Percentiles rank a stretch among this genome's conserved stretches.
Conservation (phyloP, 2,888 invertebrate species). For the Noctua janthina region DNA sequence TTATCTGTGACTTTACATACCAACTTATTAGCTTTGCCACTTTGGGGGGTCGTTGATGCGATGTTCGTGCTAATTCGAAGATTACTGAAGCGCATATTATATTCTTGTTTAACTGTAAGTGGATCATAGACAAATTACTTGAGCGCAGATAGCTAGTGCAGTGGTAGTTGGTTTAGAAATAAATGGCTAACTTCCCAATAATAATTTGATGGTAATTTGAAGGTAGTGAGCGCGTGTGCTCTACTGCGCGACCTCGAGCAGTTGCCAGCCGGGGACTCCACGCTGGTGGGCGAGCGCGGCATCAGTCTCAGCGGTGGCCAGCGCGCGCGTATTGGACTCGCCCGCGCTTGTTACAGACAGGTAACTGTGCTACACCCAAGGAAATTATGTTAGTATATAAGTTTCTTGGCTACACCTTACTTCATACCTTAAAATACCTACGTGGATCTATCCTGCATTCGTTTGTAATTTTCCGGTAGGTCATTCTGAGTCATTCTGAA, state of each 20-base stretch:
- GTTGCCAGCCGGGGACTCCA: slow-evolving; percentile 93
- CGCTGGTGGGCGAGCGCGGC: slow-evolving; percentile 94
- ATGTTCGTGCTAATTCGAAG: neutral
- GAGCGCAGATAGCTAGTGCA: neutral
- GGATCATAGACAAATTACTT: neutral
- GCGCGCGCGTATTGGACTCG: slow-evolving; percentile 94
- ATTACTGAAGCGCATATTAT: neutral
- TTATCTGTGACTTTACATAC: too few species aligned
- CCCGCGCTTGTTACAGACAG: slow-evolving; percentile 94
- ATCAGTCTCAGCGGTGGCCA: slow-evolving; percentile 95
- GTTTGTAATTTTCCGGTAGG: neutral
- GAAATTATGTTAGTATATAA: too few species aligned
- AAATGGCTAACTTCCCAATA: neutral
- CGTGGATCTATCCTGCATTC: neutral
- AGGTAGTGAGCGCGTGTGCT: slow-evolving; percentile 91
- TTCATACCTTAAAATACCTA: neutral
- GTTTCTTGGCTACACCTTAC: neutral
- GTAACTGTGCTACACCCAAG: slow-evolving; percentile 81
- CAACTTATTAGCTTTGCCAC: neutral
- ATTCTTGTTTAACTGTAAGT: neutral
- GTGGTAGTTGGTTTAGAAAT: neutral
- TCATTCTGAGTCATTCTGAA: neutral
- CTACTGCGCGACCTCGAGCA: slow-evolving; percentile 92
- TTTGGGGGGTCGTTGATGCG: neutral
- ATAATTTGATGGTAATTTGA: slow-evolving; percentile 49